Evolutionary conservation across 2,888 invertebrate species (phyloP).

Genomic region (Drosophila lacicola): DNA sequence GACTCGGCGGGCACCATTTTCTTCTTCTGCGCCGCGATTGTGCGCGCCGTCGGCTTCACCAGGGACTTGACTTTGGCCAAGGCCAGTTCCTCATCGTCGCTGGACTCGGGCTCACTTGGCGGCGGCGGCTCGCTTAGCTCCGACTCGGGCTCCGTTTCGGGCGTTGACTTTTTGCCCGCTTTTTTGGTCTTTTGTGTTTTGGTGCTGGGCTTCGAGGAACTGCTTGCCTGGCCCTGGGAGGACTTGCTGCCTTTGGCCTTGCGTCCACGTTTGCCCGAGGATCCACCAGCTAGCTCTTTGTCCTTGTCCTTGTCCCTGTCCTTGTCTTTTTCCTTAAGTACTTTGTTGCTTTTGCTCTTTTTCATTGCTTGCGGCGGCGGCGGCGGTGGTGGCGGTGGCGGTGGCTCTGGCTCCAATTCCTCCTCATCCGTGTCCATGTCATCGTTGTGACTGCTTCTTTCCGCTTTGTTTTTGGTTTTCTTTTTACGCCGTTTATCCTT

Average conservation of each 20-base stretch:
- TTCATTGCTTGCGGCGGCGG: conserved; percentile 36
- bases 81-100: conserved; percentile 67
- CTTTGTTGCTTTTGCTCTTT: conserved; percentile 58
- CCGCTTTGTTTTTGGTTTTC: conserved; percentile 76
- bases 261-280: conserved; percentile 57
- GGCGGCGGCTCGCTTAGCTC: conserved; percentile 55
- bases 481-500: conserved; percentile 84
- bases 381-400: conserved; percentile 36
- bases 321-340: conserved; percentile 56
- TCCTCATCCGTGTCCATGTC: conserved; percentile 71
- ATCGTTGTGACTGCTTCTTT: conserved; percentile 42
- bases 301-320: conserved; percentile 53
- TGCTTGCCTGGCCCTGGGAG: conserved; percentile 3
- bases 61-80: conserved; percentile 59
- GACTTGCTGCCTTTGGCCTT: conserved; percentile 57
- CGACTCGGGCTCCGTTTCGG: conserved; percentile 57
- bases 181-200: conserved; percentile 74
- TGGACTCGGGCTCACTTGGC: conserved; percentile 50
- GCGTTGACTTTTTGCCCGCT: conserved; percentile 47
- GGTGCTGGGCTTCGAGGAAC: conserved; percentile 37
- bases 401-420: conserved; percentile 48
- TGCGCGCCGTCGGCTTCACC: conserved; percentile 61
- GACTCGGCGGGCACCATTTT: conserved; percentile 58
- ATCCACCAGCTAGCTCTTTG: conserved; percentile 11
- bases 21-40: conserved; percentile 73